Base-by-base conservation (phyloP, 2,888 invertebrate genomes). In the Flabesymbios commensalis region DNA sequence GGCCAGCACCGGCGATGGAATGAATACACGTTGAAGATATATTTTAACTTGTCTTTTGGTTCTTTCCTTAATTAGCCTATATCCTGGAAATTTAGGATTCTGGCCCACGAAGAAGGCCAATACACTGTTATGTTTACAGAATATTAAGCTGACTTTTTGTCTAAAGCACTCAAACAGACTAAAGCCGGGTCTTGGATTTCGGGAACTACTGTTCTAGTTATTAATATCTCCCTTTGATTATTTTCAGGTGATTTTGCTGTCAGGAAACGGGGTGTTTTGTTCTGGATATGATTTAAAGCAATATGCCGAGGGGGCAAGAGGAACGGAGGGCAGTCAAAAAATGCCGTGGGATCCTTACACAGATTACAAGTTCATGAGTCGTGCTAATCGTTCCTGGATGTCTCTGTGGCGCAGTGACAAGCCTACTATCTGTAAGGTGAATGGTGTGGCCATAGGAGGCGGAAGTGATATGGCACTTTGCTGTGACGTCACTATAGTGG, bases 291-390 rank as follows among this genome's bases (percentile, higher is more conserved):
- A 71, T 56, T 48, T 71, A 43, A 68, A 71, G 41, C 26, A 57
- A 48, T 71, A 49, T 43, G 71, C 71, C 5, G 71, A 72, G 52
- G 42, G 52, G 7, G 59, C 62, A 31, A 45, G 70, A 17, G 72
- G 67, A 10, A 65, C 36, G 10, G 42, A 22, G 39, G 61, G 56
- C 17, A 64, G 62, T 29, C 71, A 71, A 47, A 63, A 59, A 19
- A 71, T 71, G 71, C 71, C 71, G 10, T 71, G 71, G 71, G 71
- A 71, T 52, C 67, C 71, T 2, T 72, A 72, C 49, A 19, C 33
- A 29, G 71, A 71, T 61, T 71, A 49, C 53, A 54, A 60, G 42
- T 57, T 63, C 43, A 73, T 72, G 72, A 36, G 41, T 17, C 29
- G 53, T 17, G 58, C 58, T 36, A 72, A 63, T 22, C 51, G 63